Evolutionary conservation across 2,113 vertebrate genomes (phyloP), one percentile per base, ranked within the genome.

Genomic region (Aramus guarauna): DNA sequence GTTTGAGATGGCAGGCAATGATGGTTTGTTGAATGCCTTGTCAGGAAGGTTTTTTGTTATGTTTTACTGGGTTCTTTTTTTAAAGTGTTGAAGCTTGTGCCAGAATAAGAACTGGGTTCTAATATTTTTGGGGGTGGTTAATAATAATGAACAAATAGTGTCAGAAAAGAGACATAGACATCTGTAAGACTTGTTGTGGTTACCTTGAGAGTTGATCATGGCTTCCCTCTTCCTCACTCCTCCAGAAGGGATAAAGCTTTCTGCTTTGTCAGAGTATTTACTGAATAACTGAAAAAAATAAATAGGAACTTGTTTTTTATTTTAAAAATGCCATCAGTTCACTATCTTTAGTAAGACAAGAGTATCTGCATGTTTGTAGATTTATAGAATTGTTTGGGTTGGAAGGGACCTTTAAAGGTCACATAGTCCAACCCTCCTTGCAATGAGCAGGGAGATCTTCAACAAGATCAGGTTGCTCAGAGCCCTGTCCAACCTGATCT

Each of bases 401-500:
- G 45, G 43, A 18, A 47, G 13, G 32, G 39, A 34, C 16, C 22
- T 90, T 23, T 59, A 24, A 12, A 30, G 37, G 11, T 19, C 30
- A 30, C 27, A 27, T n/a, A 68, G 12, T 39, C 13, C 39, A 82
- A 4, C 1, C 9, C 7, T 41, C 18, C 15, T 45, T 60, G 30
- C 30, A 26, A 1, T 30, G 13, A 66, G 55, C 55, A 80, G 39
- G 58, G 43, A 16, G 45, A 52, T n/a, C 29, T 62, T 39, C 24
- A 21, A 1, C 1, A 2, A 73, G 26, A 8, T 30, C 32, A 56
- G 11, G 15, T 9, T 77, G 22, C 32, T 69, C 45, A 2, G 5
- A 82, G 34, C 34, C 9, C 30, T 2, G 1, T 63, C 41, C 66
- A 55, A 0, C 19, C 22, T 48, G 14, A 24, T 6, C 24, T 34